phyloP scores from a whole-genome alignment of 2,113 vertebrate species.

The Struthidea cinerea region DNA sequence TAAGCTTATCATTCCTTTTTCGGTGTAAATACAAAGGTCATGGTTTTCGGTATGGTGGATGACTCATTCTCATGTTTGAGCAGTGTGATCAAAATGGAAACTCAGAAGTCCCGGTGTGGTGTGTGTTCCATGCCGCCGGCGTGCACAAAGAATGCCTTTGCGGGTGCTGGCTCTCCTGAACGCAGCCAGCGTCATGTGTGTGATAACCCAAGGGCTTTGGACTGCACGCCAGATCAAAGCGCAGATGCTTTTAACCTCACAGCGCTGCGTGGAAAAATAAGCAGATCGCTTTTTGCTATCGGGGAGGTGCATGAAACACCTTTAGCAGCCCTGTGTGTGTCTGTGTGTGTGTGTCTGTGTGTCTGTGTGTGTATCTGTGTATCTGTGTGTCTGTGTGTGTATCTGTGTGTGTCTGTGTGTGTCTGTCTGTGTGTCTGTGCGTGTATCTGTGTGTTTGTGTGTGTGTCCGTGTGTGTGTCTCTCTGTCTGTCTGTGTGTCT shows the following conservation, averaged over 20 bases:
- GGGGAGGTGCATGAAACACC: too few species aligned
- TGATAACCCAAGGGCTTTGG: too few species aligned
- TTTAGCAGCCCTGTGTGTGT: background rate
- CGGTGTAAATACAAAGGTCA: conserved; percentile 9
- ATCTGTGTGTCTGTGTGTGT: background rate
- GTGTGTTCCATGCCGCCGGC: background rate
- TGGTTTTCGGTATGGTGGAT: background rate
- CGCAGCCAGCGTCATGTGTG: accelerated
- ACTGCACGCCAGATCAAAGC: accelerated
- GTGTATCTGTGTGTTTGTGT: accelerated
- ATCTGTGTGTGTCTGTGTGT: background rate
- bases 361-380: background rate
- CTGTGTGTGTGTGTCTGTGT: too few species aligned
- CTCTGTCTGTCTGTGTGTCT: accelerated
- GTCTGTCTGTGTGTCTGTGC: background rate
- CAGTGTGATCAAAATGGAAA: conserved; percentile 28
- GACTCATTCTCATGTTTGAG: conserved; percentile 34
- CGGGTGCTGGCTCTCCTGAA: background rate
- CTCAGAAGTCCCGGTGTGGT: background rate
- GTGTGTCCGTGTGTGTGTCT: background rate
- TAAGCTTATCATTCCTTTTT: conserved; percentile 4
- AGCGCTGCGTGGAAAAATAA: background rate
- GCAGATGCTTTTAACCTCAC: background rate
- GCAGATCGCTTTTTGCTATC: background rate
- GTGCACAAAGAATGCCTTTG: accelerated